phyloP scores from a whole-genome alignment of 2,113 vertebrate genomes.

The Tursiops truncatus region DNA sequence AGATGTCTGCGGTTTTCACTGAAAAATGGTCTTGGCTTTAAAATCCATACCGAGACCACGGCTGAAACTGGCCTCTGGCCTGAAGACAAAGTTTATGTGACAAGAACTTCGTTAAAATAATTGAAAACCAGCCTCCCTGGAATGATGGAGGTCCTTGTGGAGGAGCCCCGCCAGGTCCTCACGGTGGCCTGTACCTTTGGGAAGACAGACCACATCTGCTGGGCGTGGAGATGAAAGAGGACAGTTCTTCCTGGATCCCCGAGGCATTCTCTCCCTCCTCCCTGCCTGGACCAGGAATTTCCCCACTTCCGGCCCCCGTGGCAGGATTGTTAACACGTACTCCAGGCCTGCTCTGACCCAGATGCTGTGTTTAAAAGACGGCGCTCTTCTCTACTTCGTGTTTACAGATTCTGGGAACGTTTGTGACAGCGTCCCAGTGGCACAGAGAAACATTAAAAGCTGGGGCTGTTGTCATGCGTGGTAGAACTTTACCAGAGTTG shows the following conservation, averaged over 20 bases:
- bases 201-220: neutral
- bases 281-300: too few relatives aligned
- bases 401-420: rapidly evolving
- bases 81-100: neutral
- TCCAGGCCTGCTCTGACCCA: neutral
- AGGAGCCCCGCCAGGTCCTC: neutral
- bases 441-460: rapidly evolving
- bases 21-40: neutral
- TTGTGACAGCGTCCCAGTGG: rapidly evolving
- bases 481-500: rapidly evolving
- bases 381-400: rapidly evolving
- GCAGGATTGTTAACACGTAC: rapidly evolving
- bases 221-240: neutral
- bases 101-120: rapidly evolving
- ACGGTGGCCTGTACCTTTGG: rapidly evolving
- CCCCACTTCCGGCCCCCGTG: rapidly evolving
- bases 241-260: neutral
- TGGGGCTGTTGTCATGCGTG: rapidly evolving
- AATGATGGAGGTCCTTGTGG: neutral
- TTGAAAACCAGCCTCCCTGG: rapidly evolving
- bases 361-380: rapidly evolving
- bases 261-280: rapidly evolving
- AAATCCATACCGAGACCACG: neutral
- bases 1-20: neutral
- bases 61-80: neutral